Base-by-base conservation (phyloP, 2,797 vertebrate genomes). In the Furcifer pardalis region DNA sequence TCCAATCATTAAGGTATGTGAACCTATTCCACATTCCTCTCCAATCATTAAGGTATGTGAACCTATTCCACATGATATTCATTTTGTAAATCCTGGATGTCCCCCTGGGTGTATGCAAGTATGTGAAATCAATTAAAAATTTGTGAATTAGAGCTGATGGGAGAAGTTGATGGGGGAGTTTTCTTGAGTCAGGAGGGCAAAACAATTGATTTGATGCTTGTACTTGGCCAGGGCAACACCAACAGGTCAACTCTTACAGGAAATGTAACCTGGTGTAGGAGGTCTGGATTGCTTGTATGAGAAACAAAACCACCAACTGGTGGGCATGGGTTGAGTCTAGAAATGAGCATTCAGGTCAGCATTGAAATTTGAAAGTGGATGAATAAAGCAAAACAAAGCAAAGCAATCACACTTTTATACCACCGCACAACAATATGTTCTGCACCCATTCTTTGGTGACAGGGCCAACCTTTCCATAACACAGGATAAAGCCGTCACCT, bases 1-100 rank as follows among this genome's bases (percentile, higher is more conserved):
- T n/a, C n/a, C n/a, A n/a, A n/a, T n/a, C n/a, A n/a, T n/a, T n/a
- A n/a, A n/a, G n/a, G n/a, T n/a, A n/a, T n/a, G n/a, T n/a, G n/a
- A n/a, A n/a, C n/a, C 44, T 60, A 84, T 46, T 72, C 80, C 25
- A 25, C 5, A 21, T 84, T 63, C 32, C 62, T 7, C 76, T 80
- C 49, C 5, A 37, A 72, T 91, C 84, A 80, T 71, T 82, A 83
- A 94, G 95, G 94, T 95, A 95, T 89, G 94, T 66, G 4, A 49
- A 68, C 19, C 79, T 59, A 17, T 42, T 15, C 49, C 2, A 5
- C 1, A 2, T n/a, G 76, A 4, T 0, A 2, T 32, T 8, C 63
- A 78, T 44, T 79, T 87, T 68, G 72, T 44, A 82, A 60, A 23
- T 63, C 77, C 19, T 23, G 87, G 1, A 10, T 25, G 17, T 59